Evolutionary conservation across 2,888 invertebrate genomes (phyloP), one percentile per base, ranked within the genome.

Genomic region (Itoplectis maculator): DNA sequence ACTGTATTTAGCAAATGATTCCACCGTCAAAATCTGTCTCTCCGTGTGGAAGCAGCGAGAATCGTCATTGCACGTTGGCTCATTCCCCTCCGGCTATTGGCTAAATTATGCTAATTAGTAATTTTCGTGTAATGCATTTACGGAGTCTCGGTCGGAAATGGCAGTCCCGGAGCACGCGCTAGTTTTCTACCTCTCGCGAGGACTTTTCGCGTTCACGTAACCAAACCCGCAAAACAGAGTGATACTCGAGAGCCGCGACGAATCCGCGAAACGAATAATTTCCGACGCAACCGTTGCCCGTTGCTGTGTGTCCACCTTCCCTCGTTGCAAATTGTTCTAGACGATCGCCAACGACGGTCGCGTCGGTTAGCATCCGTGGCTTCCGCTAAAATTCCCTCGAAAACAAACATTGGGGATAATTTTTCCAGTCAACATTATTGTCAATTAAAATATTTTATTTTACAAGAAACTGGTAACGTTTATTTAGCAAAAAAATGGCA

Each of bases 41-140:
- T 5, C 29, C 29, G 29, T 29, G 29, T 29, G 29, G 29, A 29
- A 29, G 61, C 15, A 74, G 68, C 61, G 68, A 69, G 18, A 42
- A 72, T 65, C 59, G 66, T 59, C 45, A 29, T 1, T 23, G n/a
- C 29, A 9, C 18, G 63, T 54, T n/a, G 37, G 18, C 68, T 37
- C 51, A 9, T 45, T 47, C 63, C 40, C 65, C 47, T 78, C 8
- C 15, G 61, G 42, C 72, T 69, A 45, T 56, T 69, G 20, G 45
- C 70, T 73, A 76, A 84, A 85, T 88, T 85, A 83, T 79, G 83
- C 66, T 84, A 86, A 87, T 88, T 88, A 86, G 86, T 79, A 81
- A 87, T 86, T 85, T 70, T 87, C 73, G 73, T 72, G 56, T 77
- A 83, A 86, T 84, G 78, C 77, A 73, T 76, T 86, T 78, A 82